Conservation (phyloP, 2,888 invertebrate species). For the Chaitophorus viminalis region DNA sequence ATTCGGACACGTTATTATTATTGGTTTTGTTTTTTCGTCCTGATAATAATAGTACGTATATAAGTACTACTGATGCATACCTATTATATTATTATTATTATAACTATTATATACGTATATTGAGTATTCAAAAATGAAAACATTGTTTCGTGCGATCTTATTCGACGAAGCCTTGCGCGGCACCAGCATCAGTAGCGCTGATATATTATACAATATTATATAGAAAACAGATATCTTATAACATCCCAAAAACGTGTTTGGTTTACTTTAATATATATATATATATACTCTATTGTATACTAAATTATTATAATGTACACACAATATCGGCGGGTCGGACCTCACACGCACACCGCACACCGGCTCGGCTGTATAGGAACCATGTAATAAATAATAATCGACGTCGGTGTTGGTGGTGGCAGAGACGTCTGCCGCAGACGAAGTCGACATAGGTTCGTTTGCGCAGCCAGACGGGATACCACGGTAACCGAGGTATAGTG, state of each 20-base stretch:
- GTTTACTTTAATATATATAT: neutral
- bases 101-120: neutral
- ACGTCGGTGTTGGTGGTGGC: neutral
- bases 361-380: too few species aligned
- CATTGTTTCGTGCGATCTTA: neutral
- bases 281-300: neutral
- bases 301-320: neutral
- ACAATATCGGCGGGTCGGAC: neutral
- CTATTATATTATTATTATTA: too few species aligned
- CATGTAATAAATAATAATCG: neutral
- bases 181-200: neutral
- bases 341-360: slow-evolving; percentile 39
- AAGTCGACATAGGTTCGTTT: slow-evolving; percentile 29
- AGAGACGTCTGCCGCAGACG: neutral
- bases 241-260: neutral
- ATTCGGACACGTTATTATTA: neutral
- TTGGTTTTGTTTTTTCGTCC: neutral
- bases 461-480: neutral
- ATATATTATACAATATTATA: neutral
- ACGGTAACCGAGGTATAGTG: neutral
- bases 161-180: neutral
- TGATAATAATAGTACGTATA: neutral
- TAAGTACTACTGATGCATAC: neutral
- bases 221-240: slow-evolving; percentile 1
- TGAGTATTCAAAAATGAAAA: neutral